A percentile compares a stretch with the other conserved stretches of the same genome.
These are phyloP conservation scores for Chaetorhynchus papuensis DNA, from an alignment of 2,113 vertebrate species.

Conservation along the genomic window DNA sequence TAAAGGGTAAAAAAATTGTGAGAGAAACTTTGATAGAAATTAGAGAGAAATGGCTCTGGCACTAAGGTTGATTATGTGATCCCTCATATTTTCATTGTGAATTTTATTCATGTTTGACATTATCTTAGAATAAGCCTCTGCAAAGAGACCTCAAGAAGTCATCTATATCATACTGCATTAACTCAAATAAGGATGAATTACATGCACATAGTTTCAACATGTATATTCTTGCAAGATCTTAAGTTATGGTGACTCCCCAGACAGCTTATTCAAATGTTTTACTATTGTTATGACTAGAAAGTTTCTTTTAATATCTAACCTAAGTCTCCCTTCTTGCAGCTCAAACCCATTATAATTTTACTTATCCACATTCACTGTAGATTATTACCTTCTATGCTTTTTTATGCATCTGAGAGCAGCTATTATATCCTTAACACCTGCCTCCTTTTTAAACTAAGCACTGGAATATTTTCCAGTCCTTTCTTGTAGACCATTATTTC, in stretches of 20 bases:
- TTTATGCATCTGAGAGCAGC: not conserved
- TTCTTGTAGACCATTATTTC: not conserved
- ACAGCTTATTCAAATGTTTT: not conserved
- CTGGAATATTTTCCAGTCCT: not conserved
- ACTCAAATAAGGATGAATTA: not conserved
- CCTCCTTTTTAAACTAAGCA: not conserved
- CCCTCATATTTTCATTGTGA: not conserved
- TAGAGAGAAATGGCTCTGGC: not conserved
- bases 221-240: not conserved
- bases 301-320: not conserved
- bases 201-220: not conserved
- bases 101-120: not conserved
- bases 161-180: not conserved
- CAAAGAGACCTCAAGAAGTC: not conserved
- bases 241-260: not conserved
- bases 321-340: not conserved
- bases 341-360: not conserved
- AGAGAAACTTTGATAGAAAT: not conserved
- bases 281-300: not conserved
- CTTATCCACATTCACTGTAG: not conserved
- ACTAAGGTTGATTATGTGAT: not conserved
- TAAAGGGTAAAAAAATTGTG: not conserved
- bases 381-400: not conserved
- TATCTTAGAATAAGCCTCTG: not conserved
- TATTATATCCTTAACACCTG: not conserved